A percentile compares a stretch with the other conserved stretches of the same genome.
Conservation (phyloP, 2,888 invertebrate species). For the Callyntrura sp. region DNA sequence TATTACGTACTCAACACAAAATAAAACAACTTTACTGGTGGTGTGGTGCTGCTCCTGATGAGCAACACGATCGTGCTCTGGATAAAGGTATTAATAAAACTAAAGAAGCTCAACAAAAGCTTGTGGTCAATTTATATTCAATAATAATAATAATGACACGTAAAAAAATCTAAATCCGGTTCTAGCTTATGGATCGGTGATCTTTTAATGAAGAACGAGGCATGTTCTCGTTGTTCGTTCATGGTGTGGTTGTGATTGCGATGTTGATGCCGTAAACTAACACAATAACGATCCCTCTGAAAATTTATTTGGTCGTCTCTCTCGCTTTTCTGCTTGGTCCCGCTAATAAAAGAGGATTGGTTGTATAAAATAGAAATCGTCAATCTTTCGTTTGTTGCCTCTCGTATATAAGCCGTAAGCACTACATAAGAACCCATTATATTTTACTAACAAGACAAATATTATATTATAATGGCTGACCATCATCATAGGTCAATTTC, state of each 20-base stretch:
- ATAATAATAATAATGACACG: constrained; percentile 69
- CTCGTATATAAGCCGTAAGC: neutral
- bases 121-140: constrained; percentile 53
- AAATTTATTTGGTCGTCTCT: constrained; percentile 41
- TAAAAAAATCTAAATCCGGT: constrained; percentile 82
- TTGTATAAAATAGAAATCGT: neutral
- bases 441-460: constrained; percentile 51
- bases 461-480: constrained; percentile 45
- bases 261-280: constrained; percentile 21
- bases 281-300: constrained; percentile 40
- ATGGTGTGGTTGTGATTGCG: constrained; percentile 9
- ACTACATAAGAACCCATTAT: neutral
- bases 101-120: constrained; percentile 32
- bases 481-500: constrained; percentile 47
- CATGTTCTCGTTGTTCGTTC: neutral
- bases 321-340: too few species aligned
- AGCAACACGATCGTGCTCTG: constrained; percentile 52
- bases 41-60: neutral
- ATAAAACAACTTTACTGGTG: neutral
- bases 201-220: constrained; percentile 76
- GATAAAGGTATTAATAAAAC: constrained; percentile 55
- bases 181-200: constrained; percentile 77
- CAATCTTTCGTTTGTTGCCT: too few species aligned
- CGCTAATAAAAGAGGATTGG: constrained; percentile 26
- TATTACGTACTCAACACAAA: neutral